A percentile compares a stretch with the other conserved stretches of the same genome.
Conservation (phyloP, 1,140 invertebrate genomes). For the Hormaphis cornu region DNA sequence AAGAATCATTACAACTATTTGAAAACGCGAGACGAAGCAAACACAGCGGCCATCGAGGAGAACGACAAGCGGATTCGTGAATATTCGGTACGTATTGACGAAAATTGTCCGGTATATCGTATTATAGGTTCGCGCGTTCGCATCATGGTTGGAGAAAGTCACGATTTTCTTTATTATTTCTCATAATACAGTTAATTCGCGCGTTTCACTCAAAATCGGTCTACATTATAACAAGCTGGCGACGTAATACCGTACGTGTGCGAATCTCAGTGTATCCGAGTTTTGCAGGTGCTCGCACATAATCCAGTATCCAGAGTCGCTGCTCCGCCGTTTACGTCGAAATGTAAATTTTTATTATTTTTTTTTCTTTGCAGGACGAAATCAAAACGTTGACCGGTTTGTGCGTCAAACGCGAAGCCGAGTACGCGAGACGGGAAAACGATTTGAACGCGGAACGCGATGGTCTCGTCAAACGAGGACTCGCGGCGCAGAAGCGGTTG, state of each 20-base stretch:
- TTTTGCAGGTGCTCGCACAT: too few species aligned
- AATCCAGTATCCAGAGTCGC: too few species aligned
- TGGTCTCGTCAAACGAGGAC: background rate
- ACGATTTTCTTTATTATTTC: too few species aligned
- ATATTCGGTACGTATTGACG: conserved; percentile 36
- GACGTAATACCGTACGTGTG: too few species aligned
- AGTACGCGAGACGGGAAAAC: background rate
- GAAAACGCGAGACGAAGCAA: conserved; percentile 41
- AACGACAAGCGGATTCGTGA: conserved; percentile 39
- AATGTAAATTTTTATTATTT: too few species aligned
- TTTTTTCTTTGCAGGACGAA: background rate
- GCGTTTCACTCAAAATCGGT: too few species aligned
- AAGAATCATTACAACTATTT: conserved; percentile 43
- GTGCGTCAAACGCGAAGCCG: background rate
- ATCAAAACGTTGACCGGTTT: conserved; percentile 8
- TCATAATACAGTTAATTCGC: too few species aligned
- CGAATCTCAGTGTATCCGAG: too few species aligned
- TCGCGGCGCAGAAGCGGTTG: background rate
- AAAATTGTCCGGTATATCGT: too few species aligned
- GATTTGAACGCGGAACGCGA: background rate
- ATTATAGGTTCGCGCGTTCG: conserved; percentile 38
- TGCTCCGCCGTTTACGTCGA: too few species aligned
- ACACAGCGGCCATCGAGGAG: conserved; percentile 35
- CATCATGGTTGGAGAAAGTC: too few species aligned
- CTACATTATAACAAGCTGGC: too few species aligned